A percentile compares a stretch with the other conserved stretches of the same genome.
Evolutionary conservation across 92 coral and sea anemone genomes (phyloP).

Genomic region (Porites rus): DNA sequence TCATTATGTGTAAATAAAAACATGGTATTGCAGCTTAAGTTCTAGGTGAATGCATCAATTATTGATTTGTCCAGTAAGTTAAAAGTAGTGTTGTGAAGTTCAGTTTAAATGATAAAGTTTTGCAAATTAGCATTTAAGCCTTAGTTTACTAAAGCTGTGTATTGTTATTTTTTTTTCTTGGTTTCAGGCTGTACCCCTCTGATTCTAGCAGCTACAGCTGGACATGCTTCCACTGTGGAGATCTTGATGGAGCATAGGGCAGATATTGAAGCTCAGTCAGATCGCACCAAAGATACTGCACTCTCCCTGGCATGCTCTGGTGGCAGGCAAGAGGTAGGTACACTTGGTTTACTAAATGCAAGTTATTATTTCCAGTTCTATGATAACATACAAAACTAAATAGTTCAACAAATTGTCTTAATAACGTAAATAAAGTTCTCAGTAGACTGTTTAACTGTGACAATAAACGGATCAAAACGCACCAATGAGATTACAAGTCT

Average conservation of each 20-base stretch:
- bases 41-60: too few species aligned
- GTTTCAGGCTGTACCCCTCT: constrained; percentile 91
- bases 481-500: too few species aligned
- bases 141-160: background rate
- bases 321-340: constrained; percentile 95
- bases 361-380: background rate
- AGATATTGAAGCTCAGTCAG: constrained; percentile 99
- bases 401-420: too few species aligned
- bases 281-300: constrained; percentile 98
- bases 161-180: background rate
- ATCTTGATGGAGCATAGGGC: constrained; percentile 90
- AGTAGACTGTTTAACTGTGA: too few species aligned
- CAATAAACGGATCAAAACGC: too few species aligned
- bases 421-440: too few species aligned
- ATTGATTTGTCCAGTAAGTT: too few species aligned
- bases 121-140: background rate
- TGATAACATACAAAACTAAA: too few species aligned
- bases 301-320: constrained; percentile 98
- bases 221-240: constrained; percentile 98
- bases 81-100: too few species aligned
- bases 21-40: too few species aligned
- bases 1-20: too few species aligned
- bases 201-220: constrained; percentile 96
- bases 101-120: background rate
- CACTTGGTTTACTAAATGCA: too few species aligned